These are phyloP conservation scores for Bos indicus DNA, from an alignment of 2,113 vertebrate genomes.

Conservation along the genomic window DNA sequence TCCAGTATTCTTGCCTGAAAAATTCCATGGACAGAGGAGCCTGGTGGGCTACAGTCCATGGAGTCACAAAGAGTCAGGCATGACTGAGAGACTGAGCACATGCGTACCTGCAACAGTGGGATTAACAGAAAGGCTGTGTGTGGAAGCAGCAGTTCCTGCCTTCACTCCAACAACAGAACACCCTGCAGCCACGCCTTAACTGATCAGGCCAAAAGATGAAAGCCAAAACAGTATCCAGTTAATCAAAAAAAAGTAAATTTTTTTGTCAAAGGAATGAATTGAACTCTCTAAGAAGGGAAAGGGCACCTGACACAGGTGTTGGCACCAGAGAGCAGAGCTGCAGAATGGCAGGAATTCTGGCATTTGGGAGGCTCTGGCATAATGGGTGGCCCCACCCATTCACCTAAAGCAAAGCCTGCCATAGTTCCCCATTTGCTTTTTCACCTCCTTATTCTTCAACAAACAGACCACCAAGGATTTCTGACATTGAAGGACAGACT, in stretches of 20 bases:
- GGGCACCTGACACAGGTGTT: not conserved
- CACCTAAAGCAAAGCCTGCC: not conserved
- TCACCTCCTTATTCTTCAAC: not conserved
- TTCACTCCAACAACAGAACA: accelerated
- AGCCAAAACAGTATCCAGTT: not conserved
- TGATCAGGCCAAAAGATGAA: not conserved
- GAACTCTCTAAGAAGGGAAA: not conserved
- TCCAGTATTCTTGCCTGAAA: not conserved
- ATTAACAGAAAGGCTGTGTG: not conserved
- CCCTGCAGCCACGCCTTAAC: not conserved
- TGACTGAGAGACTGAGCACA: not conserved
- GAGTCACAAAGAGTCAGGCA: not conserved
- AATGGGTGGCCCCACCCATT: not conserved
- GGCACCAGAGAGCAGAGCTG: not conserved
- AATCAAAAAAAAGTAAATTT: not conserved
- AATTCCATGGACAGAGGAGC: not conserved
- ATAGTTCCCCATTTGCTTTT: accelerated
- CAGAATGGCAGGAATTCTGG: not conserved
- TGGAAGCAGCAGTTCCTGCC: not conserved
- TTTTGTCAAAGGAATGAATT: not conserved
- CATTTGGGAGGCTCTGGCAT: not conserved
- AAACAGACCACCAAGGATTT: not conserved
- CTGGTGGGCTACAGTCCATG: not conserved
- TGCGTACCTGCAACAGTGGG: accelerated
- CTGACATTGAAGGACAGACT: not conserved